These are phyloP conservation scores for Linhomoeus sp. DNA, from an alignment of 2,888 invertebrate genomes.

Conservation along the genomic window DNA sequence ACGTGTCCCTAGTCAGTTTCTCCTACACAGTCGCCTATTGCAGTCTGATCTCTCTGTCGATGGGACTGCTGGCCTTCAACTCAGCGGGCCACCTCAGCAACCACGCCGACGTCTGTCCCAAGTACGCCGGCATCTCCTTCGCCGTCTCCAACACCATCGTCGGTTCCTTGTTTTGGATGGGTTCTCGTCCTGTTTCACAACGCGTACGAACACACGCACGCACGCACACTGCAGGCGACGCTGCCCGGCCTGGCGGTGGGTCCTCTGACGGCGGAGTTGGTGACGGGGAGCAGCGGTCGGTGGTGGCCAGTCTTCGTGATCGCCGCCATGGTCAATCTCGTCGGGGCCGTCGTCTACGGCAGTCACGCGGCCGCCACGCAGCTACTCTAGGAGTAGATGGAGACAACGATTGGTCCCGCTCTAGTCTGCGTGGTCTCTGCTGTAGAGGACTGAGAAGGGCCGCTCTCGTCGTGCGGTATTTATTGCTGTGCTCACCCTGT, in stretches of 20 bases:
- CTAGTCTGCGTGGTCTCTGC: too few relatives aligned
- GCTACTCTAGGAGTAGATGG: too few relatives aligned
- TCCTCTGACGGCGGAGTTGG: slow-evolving; percentile 52
- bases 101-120: slow-evolving; percentile 54
- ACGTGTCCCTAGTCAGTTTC: too few relatives aligned
- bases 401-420: too few relatives aligned
- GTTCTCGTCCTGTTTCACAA: not conserved
- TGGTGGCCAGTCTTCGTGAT: slow-evolving; percentile 54
- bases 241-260: slow-evolving; percentile 54
- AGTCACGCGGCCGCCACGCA: slow-evolving; percentile 41
- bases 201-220: not conserved
- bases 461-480: too few relatives aligned
- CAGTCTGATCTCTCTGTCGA: slow-evolving; percentile 49
- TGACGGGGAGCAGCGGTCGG: slow-evolving; percentile 46
- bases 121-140: slow-evolving; percentile 54
- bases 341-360: slow-evolving; percentile 49
- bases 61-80: slow-evolving; percentile 53
- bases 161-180: slow-evolving; percentile 20
- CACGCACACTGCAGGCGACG: slow-evolving; percentile 35
- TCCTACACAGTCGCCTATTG: too few relatives aligned
- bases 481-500: too few relatives aligned
- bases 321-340: slow-evolving; percentile 49
- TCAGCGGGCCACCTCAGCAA: slow-evolving; percentile 55
- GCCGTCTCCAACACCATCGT: slow-evolving; percentile 53
- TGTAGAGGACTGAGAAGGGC: too few relatives aligned